Conservation (phyloP, 2,888 invertebrate species). For the Hofmannophila pseudospretella region DNA sequence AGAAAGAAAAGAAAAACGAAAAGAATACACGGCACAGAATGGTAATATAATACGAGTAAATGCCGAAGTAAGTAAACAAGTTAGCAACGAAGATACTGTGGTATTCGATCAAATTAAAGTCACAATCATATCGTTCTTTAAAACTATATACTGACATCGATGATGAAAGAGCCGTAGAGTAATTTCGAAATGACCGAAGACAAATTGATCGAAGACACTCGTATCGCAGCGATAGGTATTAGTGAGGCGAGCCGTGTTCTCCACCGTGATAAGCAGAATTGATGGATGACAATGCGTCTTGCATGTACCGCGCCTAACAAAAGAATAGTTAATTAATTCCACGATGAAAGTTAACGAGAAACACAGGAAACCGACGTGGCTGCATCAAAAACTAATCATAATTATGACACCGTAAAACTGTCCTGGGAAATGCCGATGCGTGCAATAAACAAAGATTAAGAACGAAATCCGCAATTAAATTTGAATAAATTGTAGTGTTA, state of each 20-base stretch:
- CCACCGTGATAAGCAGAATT: conserved; percentile 63
- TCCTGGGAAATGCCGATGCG: conserved; percentile 5
- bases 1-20: conserved; percentile 29
- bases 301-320: conserved; percentile 47
- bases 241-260: conserved; percentile 29
- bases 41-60: conserved; percentile 7
- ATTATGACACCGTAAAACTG: conserved; percentile 28
- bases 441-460: conserved; percentile 14
- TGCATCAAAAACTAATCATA: conserved; percentile 40
- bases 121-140: conserved; percentile 20
- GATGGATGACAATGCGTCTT: conserved; percentile 63
- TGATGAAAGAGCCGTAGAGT: conserved; percentile 46
- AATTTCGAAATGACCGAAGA: conserved; percentile 50
- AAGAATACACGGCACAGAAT: conserved; percentile 13
- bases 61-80: conserved; percentile 3
- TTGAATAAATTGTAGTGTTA: conserved; percentile 12
- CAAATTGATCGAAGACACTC: conserved; percentile 57
- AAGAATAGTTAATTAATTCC: conserved; percentile 68
- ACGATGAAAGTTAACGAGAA: conserved; percentile 56
- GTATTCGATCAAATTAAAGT: conserved; percentile 27
- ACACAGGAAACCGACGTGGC: conserved; percentile 36
- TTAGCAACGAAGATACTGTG: conserved; percentile 3
- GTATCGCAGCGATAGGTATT: conserved; percentile 36
- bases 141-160: conserved; percentile 22
- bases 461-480: conserved; percentile 21